Conservation (phyloP, 2,113 vertebrate genomes). For the Serinus canaria region DNA sequence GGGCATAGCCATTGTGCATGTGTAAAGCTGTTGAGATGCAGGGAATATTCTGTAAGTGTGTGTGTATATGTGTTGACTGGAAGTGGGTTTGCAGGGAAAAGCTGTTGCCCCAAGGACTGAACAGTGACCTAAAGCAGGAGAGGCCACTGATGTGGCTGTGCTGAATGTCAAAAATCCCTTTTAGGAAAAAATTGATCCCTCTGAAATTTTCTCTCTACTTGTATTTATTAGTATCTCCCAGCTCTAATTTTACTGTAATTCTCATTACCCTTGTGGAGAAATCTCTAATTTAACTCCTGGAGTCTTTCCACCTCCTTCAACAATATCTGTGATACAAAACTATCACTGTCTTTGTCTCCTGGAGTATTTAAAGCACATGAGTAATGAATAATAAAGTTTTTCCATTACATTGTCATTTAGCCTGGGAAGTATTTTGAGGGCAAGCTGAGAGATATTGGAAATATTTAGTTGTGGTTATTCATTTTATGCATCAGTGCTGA, state of each 20-base stretch:
- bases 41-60: slow-evolving; percentile 1
- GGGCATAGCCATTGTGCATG: slow-evolving; percentile 35
- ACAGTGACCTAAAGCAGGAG: not conserved
- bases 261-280: not conserved
- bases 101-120: not conserved
- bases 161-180: not conserved
- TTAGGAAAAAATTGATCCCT: not conserved
- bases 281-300: slow-evolving; percentile 18
- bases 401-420: not conserved
- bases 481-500: not conserved
- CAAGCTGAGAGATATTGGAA: not conserved
- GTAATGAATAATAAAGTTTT: slow-evolving; percentile 18
- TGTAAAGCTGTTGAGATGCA: slow-evolving; percentile 39
- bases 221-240: not conserved
- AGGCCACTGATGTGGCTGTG: not conserved
- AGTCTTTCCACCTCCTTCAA: not conserved
- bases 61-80: not conserved
- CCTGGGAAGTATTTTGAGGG: not conserved
- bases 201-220: not conserved
- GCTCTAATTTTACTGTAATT: not conserved
- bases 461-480: not conserved
- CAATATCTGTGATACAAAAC: not conserved
- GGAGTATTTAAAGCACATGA: not conserved
- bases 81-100: slow-evolving; percentile 35
- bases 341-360: not conserved